A percentile compares a stretch with the other conserved stretches of the same genome.
Evolutionary conservation across 1,140 invertebrate species (phyloP).

Genomic region (Lepidurus arcticus): DNA sequence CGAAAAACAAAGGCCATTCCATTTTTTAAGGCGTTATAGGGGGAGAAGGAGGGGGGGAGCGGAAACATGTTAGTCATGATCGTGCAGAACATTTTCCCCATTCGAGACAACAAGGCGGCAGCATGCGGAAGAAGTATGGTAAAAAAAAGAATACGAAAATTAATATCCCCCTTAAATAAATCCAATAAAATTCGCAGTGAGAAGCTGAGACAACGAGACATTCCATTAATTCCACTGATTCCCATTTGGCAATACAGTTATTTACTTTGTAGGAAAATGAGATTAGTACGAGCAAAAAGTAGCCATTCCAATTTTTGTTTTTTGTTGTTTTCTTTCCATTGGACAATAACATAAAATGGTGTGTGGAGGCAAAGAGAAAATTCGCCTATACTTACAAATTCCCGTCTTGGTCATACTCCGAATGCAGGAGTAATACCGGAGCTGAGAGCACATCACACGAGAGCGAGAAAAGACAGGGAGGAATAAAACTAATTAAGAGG

Average conservation of each 20-base stretch:
- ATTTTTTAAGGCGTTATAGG: neutral
- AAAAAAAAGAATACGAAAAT: neutral
- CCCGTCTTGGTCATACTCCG: constrained; percentile 17
- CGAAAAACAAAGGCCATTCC: neutral
- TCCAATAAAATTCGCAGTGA: no score
- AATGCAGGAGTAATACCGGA: constrained; percentile 21
- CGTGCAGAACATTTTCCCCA: constrained; percentile 13
- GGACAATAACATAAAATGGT: neutral
- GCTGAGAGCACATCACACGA: constrained; percentile 18
- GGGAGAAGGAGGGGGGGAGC: neutral
- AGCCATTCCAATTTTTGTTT: neutral
- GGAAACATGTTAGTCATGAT: neutral
- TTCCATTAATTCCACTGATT: no score
- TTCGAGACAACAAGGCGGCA: neutral
- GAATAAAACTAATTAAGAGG: constrained; percentile 20
- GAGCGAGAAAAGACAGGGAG: constrained; percentile 20
- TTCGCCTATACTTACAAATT: constrained; percentile 18
- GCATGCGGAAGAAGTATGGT: constrained; percentile 1
- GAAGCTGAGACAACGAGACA: no score
- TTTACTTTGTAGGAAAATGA: neutral
- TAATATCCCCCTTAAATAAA: no score
- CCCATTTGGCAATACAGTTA: no score
- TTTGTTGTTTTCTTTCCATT: neutral
- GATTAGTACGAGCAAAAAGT: neutral
- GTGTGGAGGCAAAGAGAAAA: neutral